A percentile compares a stretch with the other conserved stretches of the same genome.
These are phyloP conservation scores for Neodiprion lecontei DNA, from an alignment of 1,140 invertebrate species.

Conservation along the genomic window DNA sequence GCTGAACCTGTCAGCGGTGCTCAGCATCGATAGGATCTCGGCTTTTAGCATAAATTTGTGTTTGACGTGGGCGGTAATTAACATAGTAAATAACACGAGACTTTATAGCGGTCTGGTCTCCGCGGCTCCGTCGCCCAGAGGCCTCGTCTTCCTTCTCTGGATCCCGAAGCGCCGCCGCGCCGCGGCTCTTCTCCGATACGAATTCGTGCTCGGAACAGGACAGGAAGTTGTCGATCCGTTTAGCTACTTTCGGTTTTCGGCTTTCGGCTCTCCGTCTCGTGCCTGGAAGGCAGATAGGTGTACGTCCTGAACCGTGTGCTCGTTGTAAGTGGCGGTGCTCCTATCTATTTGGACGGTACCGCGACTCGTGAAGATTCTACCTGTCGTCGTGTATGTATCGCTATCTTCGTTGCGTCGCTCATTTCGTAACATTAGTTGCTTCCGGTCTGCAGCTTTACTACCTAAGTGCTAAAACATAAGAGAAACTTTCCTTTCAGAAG, in stretches of 20 bases:
- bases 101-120: constrained; percentile 27
- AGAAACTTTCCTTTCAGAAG: too few species aligned
- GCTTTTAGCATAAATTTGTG: constrained; percentile 52
- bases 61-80: constrained; percentile 47
- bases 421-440: too few species aligned
- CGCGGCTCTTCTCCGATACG: not conserved
- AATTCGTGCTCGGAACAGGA: not conserved
- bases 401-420: too few species aligned
- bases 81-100: constrained; percentile 44
- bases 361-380: too few species aligned
- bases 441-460: too few species aligned
- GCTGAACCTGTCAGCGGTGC: constrained; percentile 37
- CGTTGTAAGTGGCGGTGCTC: not conserved
- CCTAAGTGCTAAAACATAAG: too few species aligned
- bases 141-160: not conserved
- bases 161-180: constrained; percentile 18
- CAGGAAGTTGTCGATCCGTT: not conserved
- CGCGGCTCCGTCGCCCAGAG: constrained; percentile 15
- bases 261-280: not conserved
- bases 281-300: not conserved
- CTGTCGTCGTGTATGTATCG: too few species aligned
- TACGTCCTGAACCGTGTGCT: not conserved
- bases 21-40: constrained; percentile 42
- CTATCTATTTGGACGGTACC: not conserved
- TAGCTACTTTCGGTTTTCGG: not conserved